These are phyloP conservation scores for Hexactinellida sp. DNA, from an alignment of 37 sponge, comb jelly and placozoan species.

Conservation along the genomic window DNA sequence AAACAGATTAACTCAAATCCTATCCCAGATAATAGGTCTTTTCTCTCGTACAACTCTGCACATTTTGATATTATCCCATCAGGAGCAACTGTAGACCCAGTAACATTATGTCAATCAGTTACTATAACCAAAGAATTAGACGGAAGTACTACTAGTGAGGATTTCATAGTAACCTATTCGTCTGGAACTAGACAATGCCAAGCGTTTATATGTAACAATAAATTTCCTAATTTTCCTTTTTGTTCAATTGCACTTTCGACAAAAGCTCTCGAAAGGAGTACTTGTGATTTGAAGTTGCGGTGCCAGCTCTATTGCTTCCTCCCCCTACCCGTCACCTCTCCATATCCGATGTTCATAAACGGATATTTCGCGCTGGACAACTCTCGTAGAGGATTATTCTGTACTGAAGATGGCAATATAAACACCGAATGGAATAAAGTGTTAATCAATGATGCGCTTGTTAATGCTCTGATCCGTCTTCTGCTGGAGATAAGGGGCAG, in stretches of 20 bases:
- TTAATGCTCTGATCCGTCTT: conserved; percentile 12
- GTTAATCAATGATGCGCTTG: conserved; percentile 19
- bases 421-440: conserved; percentile 21
- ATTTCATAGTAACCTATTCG: neutral
- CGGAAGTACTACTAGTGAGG: neutral
- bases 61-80: neutral
- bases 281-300: too few relatives aligned
- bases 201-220: neutral
- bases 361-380: neutral
- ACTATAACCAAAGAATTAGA: neutral
- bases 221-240: neutral
- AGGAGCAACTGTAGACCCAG: neutral
- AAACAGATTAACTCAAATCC: neutral
- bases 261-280: too few relatives aligned
- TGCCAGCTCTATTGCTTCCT: conserved; percentile 12
- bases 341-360: neutral
- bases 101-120: neutral
- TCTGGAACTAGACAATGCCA: neutral
- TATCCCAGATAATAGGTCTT: neutral
- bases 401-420: neutral
- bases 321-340: neutral
- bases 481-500: neutral
- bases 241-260: neutral
- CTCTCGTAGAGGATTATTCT: neutral
- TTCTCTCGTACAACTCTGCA: neutral